These are phyloP conservation scores for Vanessa atalanta DNA, from an alignment of 1,140 invertebrate genomes.

Conservation along the genomic window DNA sequence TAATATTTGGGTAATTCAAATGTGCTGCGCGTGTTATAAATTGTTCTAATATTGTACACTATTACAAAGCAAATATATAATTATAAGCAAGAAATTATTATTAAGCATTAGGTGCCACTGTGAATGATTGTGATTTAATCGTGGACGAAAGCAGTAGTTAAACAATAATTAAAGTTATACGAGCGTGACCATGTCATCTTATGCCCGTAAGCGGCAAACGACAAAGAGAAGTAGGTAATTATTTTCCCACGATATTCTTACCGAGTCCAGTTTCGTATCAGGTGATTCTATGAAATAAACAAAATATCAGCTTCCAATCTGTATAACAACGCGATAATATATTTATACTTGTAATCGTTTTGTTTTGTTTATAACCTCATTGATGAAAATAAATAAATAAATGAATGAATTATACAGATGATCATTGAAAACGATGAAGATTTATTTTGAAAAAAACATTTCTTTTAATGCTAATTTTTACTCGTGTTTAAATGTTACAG, in stretches of 20 bases:
- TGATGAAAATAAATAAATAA: too few relatives aligned
- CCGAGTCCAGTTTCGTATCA: conserved; percentile 43
- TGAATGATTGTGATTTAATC: conserved; percentile 2
- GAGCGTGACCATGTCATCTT: conserved; percentile 60
- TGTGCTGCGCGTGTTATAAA: background rate
- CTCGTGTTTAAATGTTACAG: too few relatives aligned
- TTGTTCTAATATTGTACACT: background rate
- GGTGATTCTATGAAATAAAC: conserved; percentile 40
- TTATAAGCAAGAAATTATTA: too few relatives aligned
- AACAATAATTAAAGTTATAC: conserved; percentile 38
- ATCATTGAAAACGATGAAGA: too few relatives aligned
- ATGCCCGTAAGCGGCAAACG: conserved; percentile 44
- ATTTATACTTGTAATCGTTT: background rate
- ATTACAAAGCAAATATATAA: background rate
- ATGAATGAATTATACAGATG: too few relatives aligned
- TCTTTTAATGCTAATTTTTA: too few relatives aligned
- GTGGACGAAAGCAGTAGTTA: conserved; percentile 4
- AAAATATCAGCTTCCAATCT: conserved; percentile 2
- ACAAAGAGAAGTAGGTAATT: conserved; percentile 51
- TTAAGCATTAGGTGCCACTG: too few relatives aligned
- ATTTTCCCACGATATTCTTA: conserved; percentile 63
- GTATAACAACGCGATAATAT: background rate
- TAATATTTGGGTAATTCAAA: background rate
- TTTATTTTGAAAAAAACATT: too few relatives aligned
- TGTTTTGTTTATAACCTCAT: too few relatives aligned